Base-by-base conservation (phyloP, 2,797 vertebrate genomes). In the Triplophysa yarkandensis region DNA sequence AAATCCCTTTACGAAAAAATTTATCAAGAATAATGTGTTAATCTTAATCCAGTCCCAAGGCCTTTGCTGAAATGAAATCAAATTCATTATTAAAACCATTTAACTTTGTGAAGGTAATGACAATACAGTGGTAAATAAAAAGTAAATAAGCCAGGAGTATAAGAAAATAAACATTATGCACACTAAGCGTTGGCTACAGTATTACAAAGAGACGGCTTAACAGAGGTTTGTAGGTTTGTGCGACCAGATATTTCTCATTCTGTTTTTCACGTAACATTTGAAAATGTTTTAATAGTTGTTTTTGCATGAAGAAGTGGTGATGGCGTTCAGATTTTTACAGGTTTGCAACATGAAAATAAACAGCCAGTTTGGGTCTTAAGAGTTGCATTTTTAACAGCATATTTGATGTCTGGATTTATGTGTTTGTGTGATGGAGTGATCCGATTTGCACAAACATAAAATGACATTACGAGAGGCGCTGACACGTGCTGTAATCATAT, bases 51-150 rank as follows among this genome's bases (percentile, higher is more conserved):
- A n/a, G 89, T 90, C 90, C 79, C 84, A 80, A 90, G n/a, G 89
- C 86, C 83, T 81, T 89, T 76, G 75, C 86, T 84, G 7, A 85
- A 87, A 87, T 87, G 83, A 83, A 68, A 70, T 57, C 69, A 19
- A n/a, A 68, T 14, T 7, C 58, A 66, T 74, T 61, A 23, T 58
- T 55, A 28, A 10, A 16, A 36, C 54, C 30, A 62, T 36, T 48
- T 16, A 21, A 48, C 17, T 70, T 71, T 32, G 1, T 4, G 48
- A 28, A 64, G 27, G 41, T 78, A 65, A 57, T 63, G n/a, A 71
- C 34, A 71, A 74, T 74, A 64, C 74, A 76, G 71, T 21, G 71
- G 69, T 64, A 77, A 70, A 75, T 82, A 87, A 84, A 82, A 32
- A 32, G 32, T 32, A 83, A 83, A 85, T 68, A 85, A 86, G 85